Evolutionary conservation across 1,140 invertebrate genomes (phyloP).

Genomic region (Berghia stephanieae): DNA sequence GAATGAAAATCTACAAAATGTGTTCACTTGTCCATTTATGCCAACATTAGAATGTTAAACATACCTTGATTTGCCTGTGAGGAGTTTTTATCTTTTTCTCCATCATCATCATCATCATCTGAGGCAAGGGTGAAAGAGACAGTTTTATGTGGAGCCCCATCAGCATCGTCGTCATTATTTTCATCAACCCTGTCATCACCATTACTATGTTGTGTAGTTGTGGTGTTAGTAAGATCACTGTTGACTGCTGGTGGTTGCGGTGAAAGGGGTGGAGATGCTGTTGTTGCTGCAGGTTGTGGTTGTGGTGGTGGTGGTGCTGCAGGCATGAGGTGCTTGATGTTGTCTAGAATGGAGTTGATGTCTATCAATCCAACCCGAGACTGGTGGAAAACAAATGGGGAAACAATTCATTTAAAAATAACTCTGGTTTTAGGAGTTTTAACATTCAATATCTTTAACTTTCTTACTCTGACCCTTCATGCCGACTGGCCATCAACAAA

Average conservation of each 20-base stretch:
- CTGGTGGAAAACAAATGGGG: conserved; percentile 37
- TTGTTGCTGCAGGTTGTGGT: neutral
- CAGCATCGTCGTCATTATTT: too few relatives aligned
- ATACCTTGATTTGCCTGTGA: too few relatives aligned
- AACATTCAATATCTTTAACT: neutral
- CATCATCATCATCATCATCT: neutral
- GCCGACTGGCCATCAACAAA: neutral
- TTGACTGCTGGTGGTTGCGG: neutral
- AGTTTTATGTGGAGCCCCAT: neutral
- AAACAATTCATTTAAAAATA: conserved; percentile 6
- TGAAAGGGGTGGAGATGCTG: neutral
- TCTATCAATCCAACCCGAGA: conserved; percentile 50
- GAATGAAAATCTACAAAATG: neutral
- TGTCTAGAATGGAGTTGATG: conserved; percentile 36
- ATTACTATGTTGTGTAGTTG: too few relatives aligned
- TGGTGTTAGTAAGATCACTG: neutral
- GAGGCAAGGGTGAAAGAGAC: conserved; percentile 21
- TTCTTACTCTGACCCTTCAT: neutral
- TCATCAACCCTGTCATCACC: too few relatives aligned
- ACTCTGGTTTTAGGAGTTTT: neutral
- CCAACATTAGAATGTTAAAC: neutral
- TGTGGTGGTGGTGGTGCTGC: conserved; percentile 5
- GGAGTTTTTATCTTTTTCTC: too few relatives aligned
- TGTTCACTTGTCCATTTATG: neutral
- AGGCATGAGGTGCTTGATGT: conserved; percentile 46